These are phyloP conservation scores for Mus caroli DNA, from an alignment of 2,797 vertebrate species.

Conservation along the genomic window DNA sequence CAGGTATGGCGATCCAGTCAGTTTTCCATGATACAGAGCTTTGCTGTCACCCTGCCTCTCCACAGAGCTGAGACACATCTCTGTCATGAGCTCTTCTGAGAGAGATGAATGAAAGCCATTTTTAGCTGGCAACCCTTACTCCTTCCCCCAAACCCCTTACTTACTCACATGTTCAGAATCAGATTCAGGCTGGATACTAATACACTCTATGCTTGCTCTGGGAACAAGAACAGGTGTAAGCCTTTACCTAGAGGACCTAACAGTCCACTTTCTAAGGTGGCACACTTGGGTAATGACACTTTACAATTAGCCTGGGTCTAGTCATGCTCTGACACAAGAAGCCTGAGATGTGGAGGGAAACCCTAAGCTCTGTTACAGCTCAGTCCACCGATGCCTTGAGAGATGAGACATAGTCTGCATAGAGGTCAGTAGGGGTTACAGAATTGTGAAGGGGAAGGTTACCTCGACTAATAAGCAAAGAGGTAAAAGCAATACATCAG, in stretches of 20 bases:
- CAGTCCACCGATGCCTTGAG: neutral
- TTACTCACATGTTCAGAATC: neutral
- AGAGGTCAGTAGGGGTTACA: neutral
- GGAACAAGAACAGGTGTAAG: neutral
- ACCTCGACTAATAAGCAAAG: neutral
- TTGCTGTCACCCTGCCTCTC: neutral
- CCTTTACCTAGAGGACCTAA: neutral
- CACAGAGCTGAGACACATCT: neutral
- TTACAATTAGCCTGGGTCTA: neutral
- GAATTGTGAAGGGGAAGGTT: neutral
- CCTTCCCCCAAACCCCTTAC: neutral
- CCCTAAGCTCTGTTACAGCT: neutral
- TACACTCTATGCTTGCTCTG: neutral
- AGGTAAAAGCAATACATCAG: neutral
- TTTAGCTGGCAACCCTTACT: neutral
- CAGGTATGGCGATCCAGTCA: neutral
- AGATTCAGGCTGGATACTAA: neutral
- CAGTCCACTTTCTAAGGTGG: neutral
- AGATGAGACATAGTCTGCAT: neutral
- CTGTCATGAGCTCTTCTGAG: neutral
- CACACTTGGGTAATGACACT: neutral
- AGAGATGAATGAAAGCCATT: neutral
- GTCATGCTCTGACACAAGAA: neutral
- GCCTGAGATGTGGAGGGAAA: neutral
- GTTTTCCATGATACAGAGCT: neutral